Conservation (phyloP, 2,113 vertebrate genomes). For the Delphinapterus leucas region DNA sequence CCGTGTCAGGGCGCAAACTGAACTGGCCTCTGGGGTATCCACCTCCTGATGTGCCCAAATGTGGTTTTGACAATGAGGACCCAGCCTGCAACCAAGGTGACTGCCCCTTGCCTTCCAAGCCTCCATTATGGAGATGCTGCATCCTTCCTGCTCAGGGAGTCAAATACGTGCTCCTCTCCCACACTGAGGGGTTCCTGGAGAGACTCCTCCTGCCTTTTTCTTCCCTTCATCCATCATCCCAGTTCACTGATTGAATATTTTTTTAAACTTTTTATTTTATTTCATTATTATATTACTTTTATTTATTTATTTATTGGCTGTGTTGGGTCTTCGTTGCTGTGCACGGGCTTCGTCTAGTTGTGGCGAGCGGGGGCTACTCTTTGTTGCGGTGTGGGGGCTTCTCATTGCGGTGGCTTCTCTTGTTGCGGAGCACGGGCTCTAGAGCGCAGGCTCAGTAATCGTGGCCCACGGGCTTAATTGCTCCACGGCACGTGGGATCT, state of each 20-base stretch:
- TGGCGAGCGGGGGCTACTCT: no score
- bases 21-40: slow-evolving; percentile 87
- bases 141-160: neutral
- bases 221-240: neutral
- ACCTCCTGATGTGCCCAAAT: slow-evolving; percentile 88
- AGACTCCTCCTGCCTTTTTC: neutral
- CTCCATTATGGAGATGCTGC: accelerated
- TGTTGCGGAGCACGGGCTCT: no score
- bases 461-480: no score
- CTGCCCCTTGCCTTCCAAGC: neutral
- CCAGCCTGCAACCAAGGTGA: slow-evolving; percentile 87
- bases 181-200: neutral
- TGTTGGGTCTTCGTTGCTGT: no score
- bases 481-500: no score
- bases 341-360: no score
- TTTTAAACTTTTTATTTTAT: no score
- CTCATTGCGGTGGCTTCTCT: no score
- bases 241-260: neutral
- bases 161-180: neutral
- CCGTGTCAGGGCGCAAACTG: slow-evolving; percentile 81
- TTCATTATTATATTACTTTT: no score
- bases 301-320: no score
- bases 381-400: no score
- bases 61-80: slow-evolving; percentile 89
- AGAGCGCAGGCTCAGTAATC: no score